Evolutionary conservation across 1,140 invertebrate genomes (phyloP), one percentile per base, ranked within the genome.

Genomic region (Drosophila arizonae): DNA sequence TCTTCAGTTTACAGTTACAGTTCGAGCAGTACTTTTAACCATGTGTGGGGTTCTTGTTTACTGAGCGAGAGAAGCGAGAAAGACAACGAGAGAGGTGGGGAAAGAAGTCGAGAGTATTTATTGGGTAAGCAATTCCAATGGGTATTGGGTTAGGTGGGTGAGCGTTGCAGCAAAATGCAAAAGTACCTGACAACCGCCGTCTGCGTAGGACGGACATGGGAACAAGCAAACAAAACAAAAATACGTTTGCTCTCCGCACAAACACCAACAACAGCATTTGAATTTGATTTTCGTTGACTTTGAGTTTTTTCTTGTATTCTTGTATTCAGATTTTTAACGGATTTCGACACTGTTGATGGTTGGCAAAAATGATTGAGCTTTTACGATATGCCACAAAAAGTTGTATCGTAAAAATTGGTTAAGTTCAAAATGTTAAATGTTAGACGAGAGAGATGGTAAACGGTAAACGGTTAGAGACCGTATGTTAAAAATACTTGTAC

Each of bases 101-200:
- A 46, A 48, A 60, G 28, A 70, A 36, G 55, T 67, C 66, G 21
- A 45, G 39, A 68, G 57, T 51, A 36, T 30, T 58, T 48, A 33
- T 58, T 48, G 46, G 45, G 39, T 17, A 61, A 68, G 61, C 61
- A 45, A 43, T 10, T 64, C 61, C 61, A 64, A 75, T 75, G 54
- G 58, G 52, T 62, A 24, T 36, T 36, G 54, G 57, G 72, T 74
- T 9, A n/a, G 33, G 41, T 39, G 39, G 21, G 41, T 52, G 41
- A 57, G 56, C 50, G 55, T 71, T 71, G 72, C 72, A 75, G 68
- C 72, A 75, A 75, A 75, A 75, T 72, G 67, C 72, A 75, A 75
- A 75, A 65, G 36, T 43, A 50, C 65, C 70, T 64, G 43, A 55
- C 56, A 61, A 55, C 39, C 39, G 36, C 51, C 39, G n/a, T 13